Percentiles rank a stretch among this genome's conserved stretches.
Conservation (phyloP, 1,140 invertebrate genomes). For the Pectinophora gossypiella region DNA sequence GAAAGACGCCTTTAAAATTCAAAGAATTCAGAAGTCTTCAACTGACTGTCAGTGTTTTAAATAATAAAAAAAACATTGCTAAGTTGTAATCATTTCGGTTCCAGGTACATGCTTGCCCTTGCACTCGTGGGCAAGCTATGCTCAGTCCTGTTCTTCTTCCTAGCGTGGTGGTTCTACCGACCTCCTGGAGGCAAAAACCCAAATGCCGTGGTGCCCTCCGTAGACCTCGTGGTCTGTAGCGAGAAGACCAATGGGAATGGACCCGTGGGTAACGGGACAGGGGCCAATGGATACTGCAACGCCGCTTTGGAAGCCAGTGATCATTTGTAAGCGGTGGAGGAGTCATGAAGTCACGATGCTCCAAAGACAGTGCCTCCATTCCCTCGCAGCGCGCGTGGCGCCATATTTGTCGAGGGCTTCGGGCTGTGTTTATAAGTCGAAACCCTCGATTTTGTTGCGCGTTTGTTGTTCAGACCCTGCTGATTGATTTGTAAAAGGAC, state of each 20-base stretch:
- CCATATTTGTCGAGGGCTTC: no score
- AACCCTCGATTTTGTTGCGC: no score
- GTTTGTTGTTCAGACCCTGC: no score
- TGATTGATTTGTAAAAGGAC: no score
- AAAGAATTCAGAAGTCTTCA: no score
- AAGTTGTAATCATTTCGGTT: constrained; percentile 25
- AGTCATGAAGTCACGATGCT: not conserved
- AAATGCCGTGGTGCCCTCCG: constrained; percentile 45
- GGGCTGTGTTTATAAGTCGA: no score
- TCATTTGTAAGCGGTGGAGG: constrained; percentile 42
- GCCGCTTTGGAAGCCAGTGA: constrained; percentile 59
- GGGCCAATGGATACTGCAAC: constrained; percentile 56
- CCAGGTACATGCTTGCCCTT: constrained; percentile 81
- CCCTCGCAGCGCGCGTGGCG: no score
- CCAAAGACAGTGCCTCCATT: no score
- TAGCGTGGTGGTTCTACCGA: constrained; percentile 83
- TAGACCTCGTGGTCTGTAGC: constrained; percentile 33
- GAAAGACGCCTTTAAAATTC: no score
- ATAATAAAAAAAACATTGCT: no score
- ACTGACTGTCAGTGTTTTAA: no score
- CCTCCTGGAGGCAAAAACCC: constrained; percentile 72
- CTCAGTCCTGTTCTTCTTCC: constrained; percentile 80
- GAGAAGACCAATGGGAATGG: constrained; percentile 47
- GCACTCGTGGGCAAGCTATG: constrained; percentile 79
- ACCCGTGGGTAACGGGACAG: constrained; percentile 22